These are phyloP conservation scores for Carollia perspicillata DNA, from an alignment of 2,113 vertebrate species.

Conservation along the genomic window DNA sequence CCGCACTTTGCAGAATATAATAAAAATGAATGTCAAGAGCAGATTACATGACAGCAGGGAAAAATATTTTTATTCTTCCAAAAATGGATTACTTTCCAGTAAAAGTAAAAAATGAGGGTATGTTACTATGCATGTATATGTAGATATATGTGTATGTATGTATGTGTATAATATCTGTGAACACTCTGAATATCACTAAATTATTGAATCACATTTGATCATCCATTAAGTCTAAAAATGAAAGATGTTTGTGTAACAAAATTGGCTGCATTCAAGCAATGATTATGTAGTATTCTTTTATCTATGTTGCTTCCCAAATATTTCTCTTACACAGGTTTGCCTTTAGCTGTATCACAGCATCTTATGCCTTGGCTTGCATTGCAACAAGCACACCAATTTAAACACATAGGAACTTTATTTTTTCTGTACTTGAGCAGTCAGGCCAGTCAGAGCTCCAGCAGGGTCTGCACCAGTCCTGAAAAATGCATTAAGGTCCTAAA, in stretches of 20 bases:
- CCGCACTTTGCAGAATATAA: slow-evolving; percentile 65
- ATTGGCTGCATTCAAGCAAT: background rate
- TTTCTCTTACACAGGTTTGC: background rate
- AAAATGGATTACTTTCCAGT: slow-evolving; percentile 62
- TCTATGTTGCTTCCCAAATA: background rate
- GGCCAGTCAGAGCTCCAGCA: background rate
- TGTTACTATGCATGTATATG: background rate
- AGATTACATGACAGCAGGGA: slow-evolving; percentile 61
- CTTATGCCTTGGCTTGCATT: background rate
- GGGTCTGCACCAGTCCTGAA: background rate
- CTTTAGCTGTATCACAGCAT: background rate
- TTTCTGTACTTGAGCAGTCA: background rate
- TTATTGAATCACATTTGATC: background rate
- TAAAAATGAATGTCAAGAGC: slow-evolving; percentile 65
- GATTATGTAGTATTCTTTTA: background rate
- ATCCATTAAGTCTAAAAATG: background rate
- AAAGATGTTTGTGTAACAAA: background rate
- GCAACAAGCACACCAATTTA: background rate
- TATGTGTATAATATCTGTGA: background rate
- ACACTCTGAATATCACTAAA: background rate
- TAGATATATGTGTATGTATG: background rate
- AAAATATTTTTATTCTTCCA: background rate
- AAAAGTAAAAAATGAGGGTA: background rate
- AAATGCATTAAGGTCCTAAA: background rate
- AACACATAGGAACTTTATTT: background rate